Base-by-base conservation (phyloP, 2,888 invertebrate genomes). In the Scaptomyza flava region DNA sequence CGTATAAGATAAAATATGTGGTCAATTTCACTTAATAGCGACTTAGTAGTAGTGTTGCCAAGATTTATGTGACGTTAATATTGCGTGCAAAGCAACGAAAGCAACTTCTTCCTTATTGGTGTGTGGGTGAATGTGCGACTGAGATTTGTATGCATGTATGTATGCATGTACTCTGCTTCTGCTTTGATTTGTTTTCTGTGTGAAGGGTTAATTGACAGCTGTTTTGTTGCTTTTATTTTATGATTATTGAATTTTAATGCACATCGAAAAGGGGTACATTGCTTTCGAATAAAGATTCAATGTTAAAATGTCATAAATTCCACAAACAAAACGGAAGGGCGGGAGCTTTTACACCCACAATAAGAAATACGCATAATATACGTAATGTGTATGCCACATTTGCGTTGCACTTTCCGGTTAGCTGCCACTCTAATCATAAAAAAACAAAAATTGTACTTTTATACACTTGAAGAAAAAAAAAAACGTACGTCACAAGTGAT, bases 231-330 rank as follows among this genome's bases (percentile, higher is more conserved):
- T 46, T 38, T 38, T 68, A 56, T 83, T 88, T 90, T 90, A 91
- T 90, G 86, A 81, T 91, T 90, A 91, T 90, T 89, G 89, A 89
- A 90, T 89, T 88, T 87, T 91, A 91, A 90, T 90, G 89, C 90
- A 82, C 78, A 85, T 79, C 88, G 84, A 90, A 90, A 89, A 47
- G 31, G 47, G 80, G 77, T 58, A 56, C 46, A 61, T n/a, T 53
- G 62, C 52, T 54, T 53, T 50, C 58, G 57, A 76, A 90, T 85
- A 80, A 87, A 81, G 79, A 88, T 88, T 87, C 85, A 89, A 88
- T 81, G 84, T 66, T 70, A 69, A 70, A 77, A 72, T 60, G 69
- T 63, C 87, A 79, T 77, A 86, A 84, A 67, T 57, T 41, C 58
- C 36, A 50, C 47, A 38, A 64, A 70, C 68, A 61, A 38, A 20